phyloP scores from a whole-genome alignment of 2,113 vertebrate species.

The Bujurquina vittata region DNA sequence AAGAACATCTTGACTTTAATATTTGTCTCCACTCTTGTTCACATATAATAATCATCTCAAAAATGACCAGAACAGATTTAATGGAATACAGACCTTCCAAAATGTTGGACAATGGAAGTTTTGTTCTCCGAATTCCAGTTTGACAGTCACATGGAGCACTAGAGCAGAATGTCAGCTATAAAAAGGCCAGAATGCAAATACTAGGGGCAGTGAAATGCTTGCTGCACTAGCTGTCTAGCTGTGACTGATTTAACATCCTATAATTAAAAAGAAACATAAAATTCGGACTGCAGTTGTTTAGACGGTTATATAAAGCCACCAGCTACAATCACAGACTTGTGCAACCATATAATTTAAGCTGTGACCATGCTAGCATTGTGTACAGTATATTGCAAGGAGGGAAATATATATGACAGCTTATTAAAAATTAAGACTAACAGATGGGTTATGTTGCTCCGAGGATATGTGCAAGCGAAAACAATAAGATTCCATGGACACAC shows the following conservation, averaged over 20 bases:
- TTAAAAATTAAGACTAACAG: slow-evolving; percentile 15
- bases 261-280: not conserved
- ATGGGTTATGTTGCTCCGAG: not conserved
- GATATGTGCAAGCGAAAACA: slow-evolving; percentile 6
- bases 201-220: not conserved
- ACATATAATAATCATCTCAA: too few species aligned
- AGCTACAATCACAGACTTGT: not conserved
- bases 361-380: not conserved
- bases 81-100: too few species aligned
- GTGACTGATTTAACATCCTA: not conserved
- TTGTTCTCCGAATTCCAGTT: too few species aligned
- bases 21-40: too few species aligned
- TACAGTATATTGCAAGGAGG: not conserved
- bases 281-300: not conserved
- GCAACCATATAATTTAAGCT: not conserved
- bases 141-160: too few species aligned
- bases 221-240: not conserved
- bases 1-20: too few species aligned
- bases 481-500: not conserved
- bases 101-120: too few species aligned
- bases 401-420: not conserved
- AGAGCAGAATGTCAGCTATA: too few species aligned
- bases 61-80: too few species aligned
- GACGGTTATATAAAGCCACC: not conserved
- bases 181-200: not conserved